Evolutionary conservation across 2,888 invertebrate genomes (phyloP).

Genomic region (Seladonia tumulorum): DNA sequence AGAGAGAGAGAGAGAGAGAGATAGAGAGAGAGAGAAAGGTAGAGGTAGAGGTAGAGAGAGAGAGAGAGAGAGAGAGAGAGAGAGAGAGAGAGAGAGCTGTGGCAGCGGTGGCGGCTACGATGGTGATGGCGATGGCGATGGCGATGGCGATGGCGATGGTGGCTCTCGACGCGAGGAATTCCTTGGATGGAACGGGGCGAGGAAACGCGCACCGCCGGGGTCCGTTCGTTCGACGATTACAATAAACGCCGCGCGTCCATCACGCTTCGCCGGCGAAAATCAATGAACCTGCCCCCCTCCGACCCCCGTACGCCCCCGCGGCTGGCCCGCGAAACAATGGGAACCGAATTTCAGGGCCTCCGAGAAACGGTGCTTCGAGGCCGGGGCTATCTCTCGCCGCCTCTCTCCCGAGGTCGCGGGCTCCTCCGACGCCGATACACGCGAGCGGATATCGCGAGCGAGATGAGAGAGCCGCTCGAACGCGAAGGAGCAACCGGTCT

Average conservation of each 20-base stretch:
- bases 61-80: no score
- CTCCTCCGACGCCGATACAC: background rate
- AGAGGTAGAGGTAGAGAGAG: no score
- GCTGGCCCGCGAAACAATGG: slow-evolving; percentile 53
- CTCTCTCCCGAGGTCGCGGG: background rate
- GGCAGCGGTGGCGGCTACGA: background rate
- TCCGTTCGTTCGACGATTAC: slow-evolving; percentile 53
- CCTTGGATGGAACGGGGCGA: slow-evolving; percentile 24
- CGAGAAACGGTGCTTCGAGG: slow-evolving; percentile 18
- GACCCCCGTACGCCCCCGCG: background rate
- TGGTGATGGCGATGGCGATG: background rate
- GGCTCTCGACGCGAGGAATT: slow-evolving; percentile 32
- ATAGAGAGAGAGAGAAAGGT: no score
- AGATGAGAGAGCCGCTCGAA: background rate
- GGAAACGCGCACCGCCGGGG: slow-evolving; percentile 15
- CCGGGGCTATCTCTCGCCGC: background rate
- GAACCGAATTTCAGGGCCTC: slow-evolving; percentile 50
- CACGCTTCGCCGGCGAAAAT: slow-evolving; percentile 58
- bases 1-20: no score
- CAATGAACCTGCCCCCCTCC: slow-evolving; percentile 41
- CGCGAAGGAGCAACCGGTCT: background rate
- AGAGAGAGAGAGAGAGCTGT: background rate
- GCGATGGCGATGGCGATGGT: slow-evolving; percentile 1
- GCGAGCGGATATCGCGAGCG: background rate
- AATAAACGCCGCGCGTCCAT: slow-evolving; percentile 60